Evolutionary conservation across 1,140 invertebrate species (phyloP), one percentile per base, ranked within the genome.

Genomic region (Sipha flava): DNA sequence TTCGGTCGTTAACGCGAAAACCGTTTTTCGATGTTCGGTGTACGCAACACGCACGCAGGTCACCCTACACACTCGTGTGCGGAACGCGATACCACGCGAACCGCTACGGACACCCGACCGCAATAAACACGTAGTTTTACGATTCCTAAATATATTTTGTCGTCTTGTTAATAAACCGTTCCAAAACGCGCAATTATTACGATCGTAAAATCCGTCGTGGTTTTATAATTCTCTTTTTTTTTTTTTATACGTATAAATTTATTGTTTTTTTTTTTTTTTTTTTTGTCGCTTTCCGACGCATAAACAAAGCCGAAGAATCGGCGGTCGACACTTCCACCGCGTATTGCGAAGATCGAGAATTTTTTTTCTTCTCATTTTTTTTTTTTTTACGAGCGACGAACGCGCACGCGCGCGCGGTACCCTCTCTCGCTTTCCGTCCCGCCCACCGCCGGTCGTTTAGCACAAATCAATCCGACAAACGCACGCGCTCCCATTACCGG

Each of bases 121-220:
- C 68, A 72, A 72, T 72, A 72, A 72, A 72, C 68, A 72, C 68
- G 26, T 23, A 16, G 21, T 49, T 49, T 72, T 72, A 72, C 45
- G 68, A 72, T 72, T 72, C 26, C 68, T 26, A n/a, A 21, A 45
- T 52, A 34, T 72, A 49, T 72, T 66, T 72, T 72, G 45, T 72
- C 68, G 18, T 72, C 45, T 52, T 29, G 68, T 31, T 72, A 72
- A 49, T 72, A 72, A 49, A 72, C 68, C 45, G 26, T 52, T 18
- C 26, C 68, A 31, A 45, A 72, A 72, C 18, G 26, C 68, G 21
- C n/a, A n/a, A n/a, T n/a, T n/a, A 31, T 72, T 34, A 31, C 29
- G 45, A 14, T 49, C 45, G 45, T 72, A 72, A 72, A 72, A 72
- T 31, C 34, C 29, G 9, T 29, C 16, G 3, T 21, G 43, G 23